Conservation (phyloP, 2,888 invertebrate genomes). For the Mimumesa dahlbomi region DNA sequence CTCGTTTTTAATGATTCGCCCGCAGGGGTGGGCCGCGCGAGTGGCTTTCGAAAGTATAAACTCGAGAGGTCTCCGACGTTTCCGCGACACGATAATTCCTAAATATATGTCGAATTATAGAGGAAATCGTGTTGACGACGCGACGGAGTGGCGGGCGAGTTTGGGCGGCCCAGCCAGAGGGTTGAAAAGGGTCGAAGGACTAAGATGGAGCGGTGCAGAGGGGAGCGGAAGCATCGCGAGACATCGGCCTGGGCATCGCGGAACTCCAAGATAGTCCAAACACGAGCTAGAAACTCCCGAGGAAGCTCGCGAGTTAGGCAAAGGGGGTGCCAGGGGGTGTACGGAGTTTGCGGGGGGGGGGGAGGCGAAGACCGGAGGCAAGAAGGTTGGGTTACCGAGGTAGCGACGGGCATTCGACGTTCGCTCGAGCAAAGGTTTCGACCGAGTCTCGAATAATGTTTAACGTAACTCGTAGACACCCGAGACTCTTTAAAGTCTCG, state of each 20-base stretch:
- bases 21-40: neutral
- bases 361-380: conserved; percentile 27
- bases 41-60: conserved; percentile 17
- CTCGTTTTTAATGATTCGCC: conserved; percentile 47
- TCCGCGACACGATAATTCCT: too few species aligned
- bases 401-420: conserved; percentile 28
- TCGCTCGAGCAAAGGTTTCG: neutral
- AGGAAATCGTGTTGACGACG: too few species aligned
- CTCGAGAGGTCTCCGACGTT: conserved; percentile 6
- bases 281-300: conserved; percentile 69
- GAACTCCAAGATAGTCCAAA: conserved; percentile 74
- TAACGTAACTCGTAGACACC: too few species aligned
- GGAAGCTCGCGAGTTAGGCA: conserved; percentile 24
- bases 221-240: too few species aligned
- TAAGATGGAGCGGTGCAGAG: too few species aligned
- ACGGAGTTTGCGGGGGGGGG: conserved; percentile 27
- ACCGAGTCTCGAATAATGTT: too few species aligned
- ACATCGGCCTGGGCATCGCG: conserved; percentile 35
- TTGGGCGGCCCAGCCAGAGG: too few species aligned
- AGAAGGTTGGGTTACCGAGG: conserved; percentile 66
- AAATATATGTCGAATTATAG: too few species aligned
- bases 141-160: too few species aligned
- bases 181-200: too few species aligned
- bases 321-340: conserved; percentile 3
- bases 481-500: too few species aligned